Evolutionary conservation across 2,113 vertebrate genomes (phyloP).

Genomic region (Taxidea taxus): DNA sequence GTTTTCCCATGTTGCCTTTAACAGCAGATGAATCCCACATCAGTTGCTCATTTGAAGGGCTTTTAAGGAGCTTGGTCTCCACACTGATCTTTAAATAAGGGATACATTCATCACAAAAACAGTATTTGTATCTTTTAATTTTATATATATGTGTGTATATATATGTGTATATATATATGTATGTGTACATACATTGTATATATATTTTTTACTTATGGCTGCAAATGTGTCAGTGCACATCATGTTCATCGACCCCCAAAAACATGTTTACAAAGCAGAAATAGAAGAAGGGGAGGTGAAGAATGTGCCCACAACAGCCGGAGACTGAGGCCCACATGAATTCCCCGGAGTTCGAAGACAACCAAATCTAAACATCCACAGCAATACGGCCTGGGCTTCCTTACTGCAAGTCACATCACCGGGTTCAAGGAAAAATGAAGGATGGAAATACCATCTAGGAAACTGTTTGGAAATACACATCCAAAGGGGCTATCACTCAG

Average conservation of each 20-base stretch:
- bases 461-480: slow-evolving; percentile 16
- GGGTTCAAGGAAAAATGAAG: neutral
- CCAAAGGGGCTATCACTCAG: neutral
- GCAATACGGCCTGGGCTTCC: neutral
- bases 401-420: neutral
- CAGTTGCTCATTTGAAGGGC: neutral
- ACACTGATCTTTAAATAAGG: neutral
- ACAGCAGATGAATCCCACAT: neutral
- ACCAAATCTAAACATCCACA: neutral
- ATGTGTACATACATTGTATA: neutral
- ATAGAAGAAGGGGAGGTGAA: neutral
- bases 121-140: neutral
- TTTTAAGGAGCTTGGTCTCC: neutral
- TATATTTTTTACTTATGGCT: neutral
- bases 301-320: accelerated
- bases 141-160: neutral
- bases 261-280: neutral
- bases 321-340: neutral
- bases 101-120: neutral
- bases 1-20: neutral
- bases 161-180: too few species aligned
- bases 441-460: neutral
- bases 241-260: neutral
- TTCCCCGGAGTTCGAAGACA: neutral
- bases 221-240: neutral